Base-by-base conservation (phyloP, 2,113 vertebrate species). In the Crotalus tigris region DNA sequence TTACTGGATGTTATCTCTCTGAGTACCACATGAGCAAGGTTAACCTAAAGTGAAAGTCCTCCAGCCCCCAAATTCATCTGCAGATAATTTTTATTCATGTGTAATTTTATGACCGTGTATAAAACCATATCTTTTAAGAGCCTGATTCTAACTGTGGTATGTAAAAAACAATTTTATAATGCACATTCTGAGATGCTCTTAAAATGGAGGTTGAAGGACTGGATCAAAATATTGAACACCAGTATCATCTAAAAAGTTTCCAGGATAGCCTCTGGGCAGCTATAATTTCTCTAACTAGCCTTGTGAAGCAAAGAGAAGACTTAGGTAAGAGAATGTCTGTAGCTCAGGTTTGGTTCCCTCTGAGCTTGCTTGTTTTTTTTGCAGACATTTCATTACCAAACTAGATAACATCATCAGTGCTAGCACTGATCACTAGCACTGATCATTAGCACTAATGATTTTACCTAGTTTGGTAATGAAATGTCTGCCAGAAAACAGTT, bases 301-400 rank as follows among this genome's bases (percentile, higher is more conserved):
- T 33, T 93, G 93, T 51, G 91, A 96, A 92, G 94, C 94, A 93
- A 69, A 92, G 89, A 95, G 92, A 96, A 96, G 95, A 91, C 90
- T 92, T 94, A 29, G 59, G 49, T 8, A 51, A 51, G 49, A 54
- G 5, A 58, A 58, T 58, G 8, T 58, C 23, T 58, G 21, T 23
- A 58, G 57, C 57, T 58, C 59, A 29, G 11, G 24, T 24, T 61
- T 24, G 58, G 7, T 59, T 24, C 0, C 24, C 23, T 59, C 5
- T 24, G 58, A 59, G 21, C 21, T 24, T 59, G 19, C 7, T 58
- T 24, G 2, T 0, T 58, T 59, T 58, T 59, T 59, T 59, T 7
- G 21, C 57, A 58, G 58, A 23, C 58, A 59, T 59, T 59, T 59
- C 58, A 59, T 59, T 59, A 59, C 7, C 59, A 64, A 64, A 29